Base-by-base conservation (phyloP, 2,888 invertebrate genomes). In the Hyposoter didymator region DNA sequence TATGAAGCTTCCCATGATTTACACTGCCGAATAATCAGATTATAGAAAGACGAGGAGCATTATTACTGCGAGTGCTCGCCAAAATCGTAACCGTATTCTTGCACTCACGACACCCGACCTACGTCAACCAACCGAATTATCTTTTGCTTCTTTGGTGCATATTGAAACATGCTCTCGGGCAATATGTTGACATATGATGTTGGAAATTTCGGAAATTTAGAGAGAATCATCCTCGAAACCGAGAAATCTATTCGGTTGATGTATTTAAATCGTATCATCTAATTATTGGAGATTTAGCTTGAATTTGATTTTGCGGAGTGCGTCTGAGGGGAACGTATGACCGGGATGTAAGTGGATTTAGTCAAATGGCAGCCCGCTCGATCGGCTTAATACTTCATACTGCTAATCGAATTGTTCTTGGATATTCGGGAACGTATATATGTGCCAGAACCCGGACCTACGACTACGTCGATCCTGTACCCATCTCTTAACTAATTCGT, bases 401-500 rank as follows among this genome's bases (percentile, higher is more conserved):
- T 72, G 4, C n/a, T 81, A 79, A 87, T 87, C 84, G 59, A 87
- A 87, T 88, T 88, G 88, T 87, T 72, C 80, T 80, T 64, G 82
- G 86, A 87, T 88, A 82, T 85, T 80, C 78, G 66, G 76, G 52
- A 67, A 67, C 78, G 19, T 45, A 10, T 28, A 64, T 69, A 55
- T 55, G 10, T 69, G 39, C 45, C 69, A 74, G 67, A 86, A 78
- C 89, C 90, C 89, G 88, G 89, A 91, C 91, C 91, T 91, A 89
- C 89, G 90, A 87, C 87, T 89, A 90, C 87, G 88, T 85, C 81
- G 81, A 79, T 85, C 87, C 88, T 87, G 22, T 35, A 86, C 49
- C 47, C 79, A 52, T 73, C 64, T 47, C 45, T 49, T 67, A 59
- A 32, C 72, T 39, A 43, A 72, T 73, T 28, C 6, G 22, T 47